These are phyloP conservation scores for Trachythela sp. DNA, from an alignment of 64 coral and sea anemone genomes.

Conservation along the genomic window DNA sequence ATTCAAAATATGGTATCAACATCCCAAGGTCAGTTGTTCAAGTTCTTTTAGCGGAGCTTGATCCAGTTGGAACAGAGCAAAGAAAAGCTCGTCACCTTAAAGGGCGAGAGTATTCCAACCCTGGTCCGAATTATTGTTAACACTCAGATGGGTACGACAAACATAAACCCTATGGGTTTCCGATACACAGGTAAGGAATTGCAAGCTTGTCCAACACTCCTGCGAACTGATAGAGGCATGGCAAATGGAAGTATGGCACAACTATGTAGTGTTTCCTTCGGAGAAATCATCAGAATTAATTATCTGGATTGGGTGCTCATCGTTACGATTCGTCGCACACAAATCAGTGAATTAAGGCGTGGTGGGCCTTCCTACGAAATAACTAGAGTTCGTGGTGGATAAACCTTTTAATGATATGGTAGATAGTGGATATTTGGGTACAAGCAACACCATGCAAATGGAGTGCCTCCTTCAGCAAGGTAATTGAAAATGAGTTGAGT, in stretches of 20 bases:
- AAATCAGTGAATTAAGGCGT: constrained; percentile 21
- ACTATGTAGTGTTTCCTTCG: constrained; percentile 25
- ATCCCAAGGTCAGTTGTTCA: too few species aligned
- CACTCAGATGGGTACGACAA: constrained; percentile 24
- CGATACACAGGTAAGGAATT: constrained; percentile 5
- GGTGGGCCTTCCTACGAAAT: constrained; percentile 17
- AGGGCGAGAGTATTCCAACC: too few species aligned
- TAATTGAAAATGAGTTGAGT: constrained; percentile 31
- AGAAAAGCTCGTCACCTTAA: too few species aligned
- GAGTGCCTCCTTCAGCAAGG: constrained; percentile 23
- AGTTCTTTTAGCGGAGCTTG: too few species aligned
- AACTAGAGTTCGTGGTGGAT: neutral
- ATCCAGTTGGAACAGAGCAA: too few species aligned
- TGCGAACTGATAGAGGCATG: neutral
- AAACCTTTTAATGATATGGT: constrained; percentile 19
- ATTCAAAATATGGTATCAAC: too few species aligned
- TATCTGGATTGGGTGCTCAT: constrained; percentile 24
- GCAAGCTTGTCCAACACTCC: constrained; percentile 18
- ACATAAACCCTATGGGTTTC: constrained; percentile 28
- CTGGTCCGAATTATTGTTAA: too few species aligned
- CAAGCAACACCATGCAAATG: constrained; percentile 20
- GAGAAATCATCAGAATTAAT: neutral
- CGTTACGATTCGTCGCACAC: constrained; percentile 19
- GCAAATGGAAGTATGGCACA: neutral
- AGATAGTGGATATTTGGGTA: neutral